phyloP scores from a whole-genome alignment of 1,140 invertebrate species.

The Bombus consobrinus region DNA sequence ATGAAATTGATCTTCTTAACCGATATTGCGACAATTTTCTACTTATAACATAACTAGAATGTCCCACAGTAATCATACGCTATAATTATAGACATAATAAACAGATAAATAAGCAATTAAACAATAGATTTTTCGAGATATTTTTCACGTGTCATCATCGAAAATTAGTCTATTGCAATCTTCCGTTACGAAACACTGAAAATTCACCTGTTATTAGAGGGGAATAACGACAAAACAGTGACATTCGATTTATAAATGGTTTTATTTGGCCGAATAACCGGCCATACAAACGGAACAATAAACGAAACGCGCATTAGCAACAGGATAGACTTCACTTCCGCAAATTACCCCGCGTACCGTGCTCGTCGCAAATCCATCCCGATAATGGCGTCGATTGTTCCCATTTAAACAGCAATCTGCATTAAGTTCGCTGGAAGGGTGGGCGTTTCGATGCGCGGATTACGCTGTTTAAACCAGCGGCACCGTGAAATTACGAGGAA shows the following conservation, averaged over 20 bases:
- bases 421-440: constrained; percentile 16
- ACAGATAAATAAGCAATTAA: no score
- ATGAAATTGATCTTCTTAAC: fast-evolving
- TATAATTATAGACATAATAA: no score
- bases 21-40: no score
- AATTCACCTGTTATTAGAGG: not conserved
- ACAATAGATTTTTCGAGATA: no score
- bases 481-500: constrained; percentile 44
- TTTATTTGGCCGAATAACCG: not conserved
- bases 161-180: no score
- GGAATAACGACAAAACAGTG: no score
- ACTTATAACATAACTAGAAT: no score
- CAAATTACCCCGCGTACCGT: constrained; percentile 19
- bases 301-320: not conserved
- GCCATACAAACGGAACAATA: not conserved
- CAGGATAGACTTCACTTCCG: constrained; percentile 38
- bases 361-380: constrained; percentile 23
- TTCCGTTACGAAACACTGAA: not conserved
- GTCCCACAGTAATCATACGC: fast-evolving
- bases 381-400: constrained; percentile 50
- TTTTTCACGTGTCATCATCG: no score
- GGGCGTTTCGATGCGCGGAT: constrained; percentile 7
- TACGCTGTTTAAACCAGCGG: constrained; percentile 21
- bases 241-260: not conserved
- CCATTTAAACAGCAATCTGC: constrained; percentile 43